Percentiles rank a stretch among this genome's conserved stretches.
phyloP scores from a whole-genome alignment of 1,140 invertebrate genomes.

The Sinonovacula constricta region DNA sequence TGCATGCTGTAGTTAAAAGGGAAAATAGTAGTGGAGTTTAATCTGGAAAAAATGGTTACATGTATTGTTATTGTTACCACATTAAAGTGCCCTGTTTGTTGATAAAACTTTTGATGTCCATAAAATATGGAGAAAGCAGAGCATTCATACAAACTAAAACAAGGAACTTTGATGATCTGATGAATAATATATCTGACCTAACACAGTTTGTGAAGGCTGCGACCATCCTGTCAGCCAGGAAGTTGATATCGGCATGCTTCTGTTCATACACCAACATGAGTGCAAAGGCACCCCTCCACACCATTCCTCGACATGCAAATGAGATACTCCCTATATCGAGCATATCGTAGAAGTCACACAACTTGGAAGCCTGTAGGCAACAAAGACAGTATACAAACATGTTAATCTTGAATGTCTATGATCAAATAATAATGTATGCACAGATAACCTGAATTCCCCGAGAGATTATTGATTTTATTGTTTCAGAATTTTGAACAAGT shows the following conservation, averaged over 20 bases:
- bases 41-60: too few relatives aligned
- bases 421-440: not conserved
- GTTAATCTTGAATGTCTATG: not conserved
- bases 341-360: slow-evolving; percentile 63
- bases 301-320: slow-evolving; percentile 20
- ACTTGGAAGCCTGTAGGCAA: slow-evolving; percentile 53
- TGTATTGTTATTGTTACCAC: too few relatives aligned
- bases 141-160: too few relatives aligned
- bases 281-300: slow-evolving; percentile 56
- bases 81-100: too few relatives aligned
- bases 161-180: too few relatives aligned
- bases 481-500: too few relatives aligned
- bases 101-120: too few relatives aligned
- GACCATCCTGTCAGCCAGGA: slow-evolving; percentile 56
- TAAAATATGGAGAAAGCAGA: too few relatives aligned
- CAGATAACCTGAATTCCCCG: too few relatives aligned
- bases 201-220: slow-evolving; percentile 47
- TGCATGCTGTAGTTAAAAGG: too few relatives aligned
- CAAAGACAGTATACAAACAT: not conserved
- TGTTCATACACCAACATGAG: slow-evolving; percentile 52
- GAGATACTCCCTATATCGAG: slow-evolving; percentile 45
- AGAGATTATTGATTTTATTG: too few relatives aligned
- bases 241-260: slow-evolving; percentile 31
- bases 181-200: slow-evolving; percentile 52
- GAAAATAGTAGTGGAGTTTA: too few relatives aligned